These are phyloP conservation scores for Grammomys surdaster DNA, from an alignment of 2,113 vertebrate species.

Conservation along the genomic window DNA sequence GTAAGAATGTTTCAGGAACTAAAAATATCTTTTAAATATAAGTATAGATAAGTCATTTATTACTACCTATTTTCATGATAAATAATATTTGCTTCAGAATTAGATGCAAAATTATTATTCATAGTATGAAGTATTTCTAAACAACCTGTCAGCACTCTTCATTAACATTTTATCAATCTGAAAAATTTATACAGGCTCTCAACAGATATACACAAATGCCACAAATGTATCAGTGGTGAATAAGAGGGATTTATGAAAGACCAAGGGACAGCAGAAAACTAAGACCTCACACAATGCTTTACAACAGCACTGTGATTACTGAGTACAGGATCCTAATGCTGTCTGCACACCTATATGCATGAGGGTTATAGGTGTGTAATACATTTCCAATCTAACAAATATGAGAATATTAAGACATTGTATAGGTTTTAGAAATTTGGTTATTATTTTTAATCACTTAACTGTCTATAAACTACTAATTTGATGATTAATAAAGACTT, in stretches of 20 bases:
- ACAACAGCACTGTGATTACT: neutral
- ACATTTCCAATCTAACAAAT: neutral
- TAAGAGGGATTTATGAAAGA: neutral
- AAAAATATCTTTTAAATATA: neutral
- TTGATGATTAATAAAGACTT: slow-evolving; percentile 29
- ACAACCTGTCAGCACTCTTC: neutral
- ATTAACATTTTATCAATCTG: neutral
- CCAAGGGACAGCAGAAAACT: neutral
- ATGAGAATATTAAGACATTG: neutral
- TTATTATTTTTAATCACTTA: neutral
- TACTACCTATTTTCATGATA: neutral
- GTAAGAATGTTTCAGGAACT: neutral
- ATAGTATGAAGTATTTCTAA: neutral
- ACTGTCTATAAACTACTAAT: neutral
- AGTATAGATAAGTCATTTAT: neutral
- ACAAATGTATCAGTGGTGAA: neutral
- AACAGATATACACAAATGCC: neutral
- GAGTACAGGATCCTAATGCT: neutral
- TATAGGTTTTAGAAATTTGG: neutral
- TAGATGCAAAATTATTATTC: slow-evolving; percentile 6
- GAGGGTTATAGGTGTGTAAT: neutral
- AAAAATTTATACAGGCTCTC: neutral
- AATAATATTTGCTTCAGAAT: neutral
- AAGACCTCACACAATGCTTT: neutral
- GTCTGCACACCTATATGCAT: neutral